Percentiles rank a stretch among this genome's conserved stretches.
Evolutionary conservation across 1,140 invertebrate genomes (phyloP).

Genomic region (Sesamia nonagrioides): DNA sequence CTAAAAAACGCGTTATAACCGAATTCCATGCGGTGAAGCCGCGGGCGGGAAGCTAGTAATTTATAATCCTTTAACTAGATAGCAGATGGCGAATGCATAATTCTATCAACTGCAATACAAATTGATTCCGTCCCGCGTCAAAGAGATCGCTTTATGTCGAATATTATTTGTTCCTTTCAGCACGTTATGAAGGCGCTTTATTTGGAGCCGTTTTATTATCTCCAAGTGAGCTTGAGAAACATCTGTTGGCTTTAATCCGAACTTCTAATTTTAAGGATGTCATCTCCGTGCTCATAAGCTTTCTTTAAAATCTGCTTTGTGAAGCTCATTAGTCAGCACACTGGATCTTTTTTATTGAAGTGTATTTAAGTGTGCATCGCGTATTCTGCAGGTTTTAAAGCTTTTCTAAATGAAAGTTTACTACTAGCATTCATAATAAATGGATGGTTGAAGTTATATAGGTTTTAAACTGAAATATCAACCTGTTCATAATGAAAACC

Average conservation of each 20-base stretch:
- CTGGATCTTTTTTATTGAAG: slow-evolving; percentile 5
- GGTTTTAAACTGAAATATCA: too few relatives aligned
- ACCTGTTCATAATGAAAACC: too few relatives aligned
- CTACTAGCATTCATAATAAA: too few relatives aligned
- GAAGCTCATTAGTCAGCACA: slow-evolving; percentile 14
- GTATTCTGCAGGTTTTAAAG: too few relatives aligned
- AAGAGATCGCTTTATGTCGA: background rate
- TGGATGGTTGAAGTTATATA: too few relatives aligned
- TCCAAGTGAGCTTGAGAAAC: slow-evolving; percentile 6
- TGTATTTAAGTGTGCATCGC: too few relatives aligned
- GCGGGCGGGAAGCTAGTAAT: too few relatives aligned
- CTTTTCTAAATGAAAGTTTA: too few relatives aligned
- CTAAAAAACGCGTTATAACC: too few relatives aligned
- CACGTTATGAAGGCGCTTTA: slow-evolving; percentile 6
- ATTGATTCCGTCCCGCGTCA: background rate
- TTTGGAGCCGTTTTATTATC: slow-evolving; percentile 20
- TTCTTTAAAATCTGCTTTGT: background rate
- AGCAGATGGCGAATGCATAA: background rate
- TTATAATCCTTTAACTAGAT: background rate
- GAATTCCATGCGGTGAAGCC: too few relatives aligned
- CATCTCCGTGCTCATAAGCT: background rate
- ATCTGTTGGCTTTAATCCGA: slow-evolving; percentile 25
- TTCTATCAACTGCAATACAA: slow-evolving; percentile 1
- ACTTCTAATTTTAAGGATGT: slow-evolving; percentile 25
- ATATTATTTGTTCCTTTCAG: background rate